Evolutionary conservation across 2,113 vertebrate species (phyloP), one percentile per base, ranked within the genome.

Genomic region (Triplophysa rosa): DNA sequence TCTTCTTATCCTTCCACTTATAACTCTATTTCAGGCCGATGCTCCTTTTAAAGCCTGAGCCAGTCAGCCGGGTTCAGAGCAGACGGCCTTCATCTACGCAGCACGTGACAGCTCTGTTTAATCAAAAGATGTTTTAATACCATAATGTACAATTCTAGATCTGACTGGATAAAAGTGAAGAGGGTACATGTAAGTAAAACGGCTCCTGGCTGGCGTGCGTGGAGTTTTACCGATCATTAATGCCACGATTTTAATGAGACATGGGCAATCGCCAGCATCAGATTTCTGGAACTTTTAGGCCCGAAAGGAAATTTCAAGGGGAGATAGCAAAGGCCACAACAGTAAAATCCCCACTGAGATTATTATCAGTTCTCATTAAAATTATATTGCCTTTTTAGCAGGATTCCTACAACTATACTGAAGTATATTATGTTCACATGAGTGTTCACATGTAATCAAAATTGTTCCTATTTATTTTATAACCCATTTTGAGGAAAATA

Each of bases 1-100:
- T 84, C 85, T 83, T 88, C 77, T 83, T 42, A 40, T 68, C 75
- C 84, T 73, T 49, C 40, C 52, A 77, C 59, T 76, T 72, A 26
- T 63, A 85, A 86, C 77, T 47, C 49, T 56, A 61, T 80, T 80
- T 80, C 37, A 45, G 29, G 45, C 58, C 23, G 9, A n/a, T 5
- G 42, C 61, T 65, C 26, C 42, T 65, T 77, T 77, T 65, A 77
- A 65, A 77, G 62, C 23, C 42, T 54, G 73, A 65, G 64, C 13
- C 4, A 14, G 64, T 47, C 52, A 61, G 79, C 52, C 1, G 17
- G 61, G 59, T 52, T 72, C 37, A 49, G 23, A 17, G 62, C 47
- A 26, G 33, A 26, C 33, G 49, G 61, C 19, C 37, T 29, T 29
- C 16, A 17, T 54, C 61, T 72, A 24, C 54, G 12, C 68, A 49